Base-by-base conservation (phyloP, 2,797 vertebrate species). In the Sebastolobus alascanus region DNA sequence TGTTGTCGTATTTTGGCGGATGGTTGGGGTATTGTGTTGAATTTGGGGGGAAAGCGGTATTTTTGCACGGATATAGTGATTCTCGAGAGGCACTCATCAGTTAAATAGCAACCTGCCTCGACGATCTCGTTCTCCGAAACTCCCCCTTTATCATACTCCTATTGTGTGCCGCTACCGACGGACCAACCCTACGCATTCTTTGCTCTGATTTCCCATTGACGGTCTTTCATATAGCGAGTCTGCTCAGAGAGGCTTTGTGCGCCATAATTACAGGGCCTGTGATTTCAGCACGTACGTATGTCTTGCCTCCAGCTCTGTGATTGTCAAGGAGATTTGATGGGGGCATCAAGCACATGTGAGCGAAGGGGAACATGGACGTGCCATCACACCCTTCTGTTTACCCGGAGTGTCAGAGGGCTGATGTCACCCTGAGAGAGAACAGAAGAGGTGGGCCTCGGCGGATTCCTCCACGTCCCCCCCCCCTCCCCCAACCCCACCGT, bases 191-290 rank as follows among this genome's bases (percentile, higher is more conserved):
- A 12, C 46, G 84, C 87, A 73, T 86, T 89, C 81, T 90, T 78
- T 55, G 79, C 93, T 92, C 88, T 88, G 91, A 91, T 90, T 92
- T 91, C 73, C 89, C 84, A 87, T 84, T 82, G 87, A 88, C 68
- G 79, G 64, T 82, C 84, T 85, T 85, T 91, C 84, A 87, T 81
- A 85, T n/a, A 80, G 83, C 56, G 73, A 87, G 84, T 86, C 82
- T 68, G 75, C 76, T 81, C 84, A 58, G 79, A 90, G 83, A 88
- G 71, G 85, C 89, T 94, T 94, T 95, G 90, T 94, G 94, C 90
- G 76, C 67, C 74, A 35, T 95, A 94, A 96, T 95, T 95, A 93
- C 92, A 93, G 90, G 77, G 84, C 80, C 84, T 75, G 85, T 86
- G 86, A 91, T 91, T 92, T 85, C 83, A 61, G 65, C 87, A 80